Percentiles rank a stretch among this genome's conserved stretches.
Evolutionary conservation across 2,888 invertebrate genomes (phyloP).

Genomic region (Eueremaeus valkanovi): DNA sequence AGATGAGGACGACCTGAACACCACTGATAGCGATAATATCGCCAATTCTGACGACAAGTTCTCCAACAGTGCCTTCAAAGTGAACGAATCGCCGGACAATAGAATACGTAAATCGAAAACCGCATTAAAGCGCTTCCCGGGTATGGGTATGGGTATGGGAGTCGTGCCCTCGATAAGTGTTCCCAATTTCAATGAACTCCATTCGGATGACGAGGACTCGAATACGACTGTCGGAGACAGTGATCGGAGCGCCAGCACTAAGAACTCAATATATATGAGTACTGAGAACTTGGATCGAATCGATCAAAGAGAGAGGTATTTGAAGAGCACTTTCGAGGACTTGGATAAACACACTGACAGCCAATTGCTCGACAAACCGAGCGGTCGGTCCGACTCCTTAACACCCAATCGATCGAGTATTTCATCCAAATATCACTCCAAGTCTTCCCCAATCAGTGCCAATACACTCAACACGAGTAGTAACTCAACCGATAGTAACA

Average conservation of each 20-base stretch:
- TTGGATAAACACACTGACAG: constrained; percentile 58
- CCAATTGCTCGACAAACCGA: background rate
- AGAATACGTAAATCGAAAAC: background rate
- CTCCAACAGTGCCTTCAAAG: background rate
- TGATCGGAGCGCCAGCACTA: constrained; percentile 57
- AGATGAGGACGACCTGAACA: constrained; percentile 41
- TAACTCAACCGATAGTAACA: background rate
- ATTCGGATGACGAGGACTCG: constrained; percentile 60
- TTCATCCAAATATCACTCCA: constrained; percentile 36
- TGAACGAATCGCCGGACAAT: constrained; percentile 26
- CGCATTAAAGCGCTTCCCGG: background rate
- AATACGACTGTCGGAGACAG: constrained; percentile 77
- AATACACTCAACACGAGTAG: background rate
- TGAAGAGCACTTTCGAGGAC: constrained; percentile 58
- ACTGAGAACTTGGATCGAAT: constrained; percentile 54
- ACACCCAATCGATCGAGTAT: constrained; percentile 32
- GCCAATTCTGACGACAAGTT: constrained; percentile 35
- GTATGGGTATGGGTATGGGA: constrained; percentile 19
- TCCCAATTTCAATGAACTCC: constrained; percentile 45
- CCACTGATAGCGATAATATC: constrained; percentile 41
- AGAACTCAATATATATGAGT: constrained; percentile 58
- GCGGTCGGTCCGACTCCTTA: background rate
- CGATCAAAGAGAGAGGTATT: constrained; percentile 54
- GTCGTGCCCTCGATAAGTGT: constrained; percentile 41
- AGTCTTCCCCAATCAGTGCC: background rate